A percentile compares a stretch with the other conserved stretches of the same genome.
These are phyloP conservation scores for Peromyscus eremicus DNA, from an alignment of 2,797 vertebrate species.

Conservation along the genomic window DNA sequence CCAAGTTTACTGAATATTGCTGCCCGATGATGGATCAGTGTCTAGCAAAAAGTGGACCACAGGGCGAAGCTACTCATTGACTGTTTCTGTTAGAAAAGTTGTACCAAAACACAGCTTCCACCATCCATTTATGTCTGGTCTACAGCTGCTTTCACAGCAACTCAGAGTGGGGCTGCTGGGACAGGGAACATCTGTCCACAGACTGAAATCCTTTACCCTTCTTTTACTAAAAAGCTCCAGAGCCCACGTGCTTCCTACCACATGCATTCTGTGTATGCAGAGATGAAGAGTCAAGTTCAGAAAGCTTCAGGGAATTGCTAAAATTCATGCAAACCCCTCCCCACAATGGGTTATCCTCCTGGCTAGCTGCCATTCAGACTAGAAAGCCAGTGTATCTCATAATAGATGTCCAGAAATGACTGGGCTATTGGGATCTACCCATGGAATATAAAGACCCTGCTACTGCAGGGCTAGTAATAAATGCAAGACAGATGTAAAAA, in stretches of 20 bases:
- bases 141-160: not conserved
- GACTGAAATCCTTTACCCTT: not conserved
- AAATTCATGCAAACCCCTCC: constrained; percentile 16
- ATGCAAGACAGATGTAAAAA: not conserved
- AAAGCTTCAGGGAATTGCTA: constrained; percentile 17
- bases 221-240: not conserved
- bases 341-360: not conserved
- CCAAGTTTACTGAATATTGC: not conserved
- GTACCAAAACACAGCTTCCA: not conserved
- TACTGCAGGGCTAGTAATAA: constrained; percentile 2
- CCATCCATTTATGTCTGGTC: not conserved
- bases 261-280: not conserved
- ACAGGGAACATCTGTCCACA: not conserved
- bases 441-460: not conserved
- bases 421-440: not conserved
- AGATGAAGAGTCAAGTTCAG: not conserved
- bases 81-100: constrained; percentile 17
- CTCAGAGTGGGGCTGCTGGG: not conserved
- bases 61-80: not conserved
- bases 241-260: not conserved
- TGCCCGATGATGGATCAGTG: not conserved
- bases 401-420: not conserved
- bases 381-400: not conserved
- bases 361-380: not conserved
- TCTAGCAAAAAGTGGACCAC: not conserved